Base-by-base conservation (phyloP, 2,797 vertebrate genomes). In the Fistularia tabacaria region DNA sequence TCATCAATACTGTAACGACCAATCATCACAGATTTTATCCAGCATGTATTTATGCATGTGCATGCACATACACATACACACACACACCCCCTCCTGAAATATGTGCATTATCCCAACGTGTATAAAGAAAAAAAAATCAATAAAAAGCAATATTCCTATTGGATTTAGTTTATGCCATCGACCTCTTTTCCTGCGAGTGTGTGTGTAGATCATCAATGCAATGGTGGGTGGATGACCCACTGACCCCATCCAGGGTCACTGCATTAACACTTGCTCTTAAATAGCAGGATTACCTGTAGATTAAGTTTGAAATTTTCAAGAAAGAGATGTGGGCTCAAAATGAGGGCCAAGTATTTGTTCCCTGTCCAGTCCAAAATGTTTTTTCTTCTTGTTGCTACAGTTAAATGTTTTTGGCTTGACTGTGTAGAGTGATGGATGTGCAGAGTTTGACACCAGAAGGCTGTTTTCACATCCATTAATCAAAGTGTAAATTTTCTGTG, bases 101-200 rank as follows among this genome's bases (percentile, higher is more conserved):
- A 81, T 47, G 69, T 61, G 78, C 46, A 78, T 82, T 87, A 83
- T 85, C 65, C 67, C 76, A 76, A 76, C 78, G 75, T 71, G 66
- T 81, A 75, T 82, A 63, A 70, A 73, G 84, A 83, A 87, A 82
- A 64, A 73, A 75, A 86, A 87, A 87, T 89, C 87, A 82, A 89
- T 87, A 70, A 77, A 87, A 89, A 81, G 83, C 83, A 87, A 88
- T 89, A 88, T 85, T 82, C 66, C 77, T 81, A 89, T 86, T 80
- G 87, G 81, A 88, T 89, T 89, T 88, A 82, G 85, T 84, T 88
- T 85, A 87, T 70, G 68, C 71, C 69, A 72, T 83, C 69, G 77
- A 88, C 81, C 81, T 76, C 70, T 76, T 74, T 81, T 39, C 43
- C 67, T 46, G 68, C 3, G 66, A 62, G 74, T n/a, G n/a, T 49